These are phyloP conservation scores for Drosophila novamexicana DNA, from an alignment of 1,140 invertebrate species.

Conservation along the genomic window DNA sequence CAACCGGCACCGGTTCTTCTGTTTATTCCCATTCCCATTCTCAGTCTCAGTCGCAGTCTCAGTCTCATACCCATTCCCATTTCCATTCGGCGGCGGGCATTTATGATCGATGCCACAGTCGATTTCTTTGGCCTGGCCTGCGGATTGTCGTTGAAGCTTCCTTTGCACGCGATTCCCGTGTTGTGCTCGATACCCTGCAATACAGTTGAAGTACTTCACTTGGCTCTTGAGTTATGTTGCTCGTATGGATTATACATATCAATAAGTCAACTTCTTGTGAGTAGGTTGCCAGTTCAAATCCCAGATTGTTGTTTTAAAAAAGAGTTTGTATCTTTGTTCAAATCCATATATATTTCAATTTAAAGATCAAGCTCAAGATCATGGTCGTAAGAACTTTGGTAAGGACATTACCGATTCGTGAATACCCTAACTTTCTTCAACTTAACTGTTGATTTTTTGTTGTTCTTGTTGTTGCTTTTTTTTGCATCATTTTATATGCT, in stretches of 20 bases:
- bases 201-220: background rate
- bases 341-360: no score
- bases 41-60: slow-evolving; percentile 30
- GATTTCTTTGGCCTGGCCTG: slow-evolving; percentile 65
- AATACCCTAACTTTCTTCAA: background rate
- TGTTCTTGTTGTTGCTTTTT: background rate
- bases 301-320: no score
- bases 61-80: slow-evolving; percentile 1
- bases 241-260: background rate
- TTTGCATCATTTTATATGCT: slow-evolving; percentile 43
- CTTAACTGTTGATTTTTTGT: slow-evolving; percentile 1
- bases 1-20: slow-evolving; percentile 25
- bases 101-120: slow-evolving; percentile 79
- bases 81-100: slow-evolving; percentile 38
- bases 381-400: no score
- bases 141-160: slow-evolving; percentile 63
- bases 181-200: slow-evolving; percentile 34
- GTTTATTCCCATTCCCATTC: slow-evolving; percentile 36
- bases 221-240: background rate
- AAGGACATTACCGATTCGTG: slow-evolving; percentile 1
- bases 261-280: background rate
- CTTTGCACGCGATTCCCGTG: slow-evolving; percentile 73
- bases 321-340: no score
- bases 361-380: no score
- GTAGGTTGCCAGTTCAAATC: no score